Conservation (phyloP, 1,140 invertebrate genomes). For the Aphaenogaster ashmeadi region DNA sequence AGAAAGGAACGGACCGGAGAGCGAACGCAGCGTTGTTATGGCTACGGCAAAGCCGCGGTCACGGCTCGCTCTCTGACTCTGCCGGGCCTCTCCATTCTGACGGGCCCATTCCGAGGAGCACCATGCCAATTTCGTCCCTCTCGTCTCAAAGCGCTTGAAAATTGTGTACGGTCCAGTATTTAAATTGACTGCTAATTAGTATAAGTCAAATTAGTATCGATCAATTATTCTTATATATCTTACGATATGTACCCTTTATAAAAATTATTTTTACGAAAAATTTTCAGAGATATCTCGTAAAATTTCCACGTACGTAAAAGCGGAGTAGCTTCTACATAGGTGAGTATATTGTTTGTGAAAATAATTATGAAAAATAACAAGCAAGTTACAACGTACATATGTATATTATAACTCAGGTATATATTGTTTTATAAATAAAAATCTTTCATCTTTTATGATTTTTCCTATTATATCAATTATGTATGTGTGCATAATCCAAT, state of each 20-base stretch:
- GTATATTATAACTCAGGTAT: not conserved
- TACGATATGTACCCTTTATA: not conserved
- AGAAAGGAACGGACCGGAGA: slow-evolving; percentile 48
- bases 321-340: not conserved
- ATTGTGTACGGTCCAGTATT: not conserved
- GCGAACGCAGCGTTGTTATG: slow-evolving; percentile 58
- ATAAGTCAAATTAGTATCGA: not conserved
- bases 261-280: not conserved
- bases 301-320: not conserved
- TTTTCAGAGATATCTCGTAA: not conserved
- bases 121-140: not conserved
- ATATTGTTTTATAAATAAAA: not conserved
- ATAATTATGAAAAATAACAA: not conserved
- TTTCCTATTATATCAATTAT: not conserved
- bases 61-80: slow-evolving; percentile 7
- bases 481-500: not conserved
- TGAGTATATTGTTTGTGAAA: not conserved
- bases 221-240: not conserved
- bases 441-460: not conserved
- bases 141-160: not conserved
- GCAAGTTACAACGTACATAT: not conserved
- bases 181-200: not conserved
- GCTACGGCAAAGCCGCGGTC: slow-evolving; percentile 46
- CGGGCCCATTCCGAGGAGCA: slow-evolving; percentile 35
- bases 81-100: slow-evolving; percentile 8